Conservation (phyloP, 2,888 invertebrate species). For the Acanthoscelides obtectus region DNA sequence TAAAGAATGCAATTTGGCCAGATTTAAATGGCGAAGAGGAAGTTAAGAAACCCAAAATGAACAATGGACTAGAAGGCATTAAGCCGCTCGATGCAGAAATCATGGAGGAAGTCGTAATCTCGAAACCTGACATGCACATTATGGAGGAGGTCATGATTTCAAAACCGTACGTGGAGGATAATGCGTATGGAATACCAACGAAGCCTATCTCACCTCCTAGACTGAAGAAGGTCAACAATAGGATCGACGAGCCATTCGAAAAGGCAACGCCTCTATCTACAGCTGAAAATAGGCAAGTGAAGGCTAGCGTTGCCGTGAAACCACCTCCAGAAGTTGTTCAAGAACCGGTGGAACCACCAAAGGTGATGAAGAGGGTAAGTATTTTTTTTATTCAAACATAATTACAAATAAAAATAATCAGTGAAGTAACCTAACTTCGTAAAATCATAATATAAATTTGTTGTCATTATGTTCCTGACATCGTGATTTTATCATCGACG, state of each 20-base stretch:
- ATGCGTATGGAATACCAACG: constrained; percentile 1
- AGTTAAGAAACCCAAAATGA: background rate
- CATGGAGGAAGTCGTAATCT: background rate
- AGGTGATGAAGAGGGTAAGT: constrained; percentile 3
- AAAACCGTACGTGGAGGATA: background rate
- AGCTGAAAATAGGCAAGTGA: constrained; percentile 5
- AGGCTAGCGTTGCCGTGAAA: constrained; percentile 1
- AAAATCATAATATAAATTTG: no score
- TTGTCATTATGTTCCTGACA: no score
- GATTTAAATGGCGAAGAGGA: constrained; percentile 9
- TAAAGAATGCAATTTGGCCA: constrained; percentile 41
- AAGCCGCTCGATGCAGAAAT: background rate
- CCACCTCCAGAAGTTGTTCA: constrained; percentile 6
- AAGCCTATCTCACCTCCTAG: constrained; percentile 7
- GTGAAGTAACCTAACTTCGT: no score
- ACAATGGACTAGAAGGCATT: background rate
- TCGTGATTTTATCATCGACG: no score
- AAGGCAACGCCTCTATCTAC: background rate
- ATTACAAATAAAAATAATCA: no score
- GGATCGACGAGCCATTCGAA: constrained; percentile 13
- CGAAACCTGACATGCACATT: background rate
- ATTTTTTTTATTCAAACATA: no score
- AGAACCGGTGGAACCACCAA: constrained; percentile 10
- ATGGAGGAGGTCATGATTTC: background rate
- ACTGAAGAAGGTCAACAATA: constrained; percentile 8